Conservation (phyloP, 2,113 vertebrate species). For the Engraulis encrasicolus region DNA sequence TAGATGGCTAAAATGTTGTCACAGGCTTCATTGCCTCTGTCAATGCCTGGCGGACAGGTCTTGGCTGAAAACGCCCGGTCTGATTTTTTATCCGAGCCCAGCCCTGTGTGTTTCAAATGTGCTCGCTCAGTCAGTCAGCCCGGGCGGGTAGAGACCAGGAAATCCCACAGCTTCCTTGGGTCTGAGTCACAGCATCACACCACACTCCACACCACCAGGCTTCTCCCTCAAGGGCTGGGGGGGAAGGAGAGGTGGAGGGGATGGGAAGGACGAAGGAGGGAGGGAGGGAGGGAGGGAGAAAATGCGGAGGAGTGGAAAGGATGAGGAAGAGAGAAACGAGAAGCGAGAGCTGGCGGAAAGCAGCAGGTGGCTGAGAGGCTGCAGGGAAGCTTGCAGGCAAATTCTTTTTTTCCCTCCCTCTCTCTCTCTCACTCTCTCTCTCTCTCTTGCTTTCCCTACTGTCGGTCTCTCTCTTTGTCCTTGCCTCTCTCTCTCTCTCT, state of each 20-base stretch:
- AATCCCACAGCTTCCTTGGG: conserved; percentile 60
- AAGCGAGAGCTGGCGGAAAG: background rate
- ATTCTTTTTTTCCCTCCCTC: background rate
- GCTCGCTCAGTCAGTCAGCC: background rate
- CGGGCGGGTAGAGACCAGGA: conserved; percentile 57
- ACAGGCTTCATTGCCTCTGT: too few species aligned
- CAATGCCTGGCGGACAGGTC: too few species aligned
- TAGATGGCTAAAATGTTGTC: too few species aligned
- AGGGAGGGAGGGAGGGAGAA: conserved; percentile 30
- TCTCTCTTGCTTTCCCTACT: too few species aligned
- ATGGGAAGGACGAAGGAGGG: background rate
- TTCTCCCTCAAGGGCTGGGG: conserved; percentile 38
- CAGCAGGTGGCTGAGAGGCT: conserved; percentile 16
- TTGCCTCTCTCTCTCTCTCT: background rate
- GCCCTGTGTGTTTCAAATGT: background rate
- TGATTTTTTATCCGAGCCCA: background rate
- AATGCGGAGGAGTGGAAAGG: conserved; percentile 12
- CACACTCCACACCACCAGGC: conserved; percentile 35
- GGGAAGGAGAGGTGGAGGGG: conserved; percentile 16
- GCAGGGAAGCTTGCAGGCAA: background rate
- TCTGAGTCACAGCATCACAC: conserved; percentile 65
- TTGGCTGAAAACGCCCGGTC: too few species aligned
- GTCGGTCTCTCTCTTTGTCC: too few species aligned
- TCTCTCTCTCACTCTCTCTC: background rate
- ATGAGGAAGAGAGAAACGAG: conserved; percentile 21